These are phyloP conservation scores for Astreopora myriophthalma DNA, from an alignment of 64 coral and sea anemone genomes.

Conservation along the genomic window DNA sequence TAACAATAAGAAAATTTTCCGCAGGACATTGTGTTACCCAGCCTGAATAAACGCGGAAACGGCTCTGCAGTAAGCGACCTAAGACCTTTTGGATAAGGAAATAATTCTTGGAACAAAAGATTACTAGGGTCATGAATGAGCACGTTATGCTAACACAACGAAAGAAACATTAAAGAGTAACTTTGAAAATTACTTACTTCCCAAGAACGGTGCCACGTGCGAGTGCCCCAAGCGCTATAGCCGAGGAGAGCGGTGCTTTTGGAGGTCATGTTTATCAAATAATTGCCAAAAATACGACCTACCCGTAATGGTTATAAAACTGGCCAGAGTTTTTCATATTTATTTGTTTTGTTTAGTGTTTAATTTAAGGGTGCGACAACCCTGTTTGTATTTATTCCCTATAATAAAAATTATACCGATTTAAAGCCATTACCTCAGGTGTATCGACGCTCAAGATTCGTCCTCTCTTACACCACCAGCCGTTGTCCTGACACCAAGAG, in stretches of 20 bases:
- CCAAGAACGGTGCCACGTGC: neutral
- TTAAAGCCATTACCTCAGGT: conserved; percentile 69
- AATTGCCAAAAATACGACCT: neutral
- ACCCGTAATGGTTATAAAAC: too few species aligned
- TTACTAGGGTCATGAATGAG: neutral
- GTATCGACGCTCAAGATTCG: conserved; percentile 74
- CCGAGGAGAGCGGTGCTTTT: too few species aligned
- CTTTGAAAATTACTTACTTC: neutral
- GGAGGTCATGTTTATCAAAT: too few species aligned
- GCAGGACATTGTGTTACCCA: too few species aligned
- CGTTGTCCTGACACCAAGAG: conserved; percentile 87
- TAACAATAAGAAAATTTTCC: too few species aligned
- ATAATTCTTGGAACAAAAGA: neutral
- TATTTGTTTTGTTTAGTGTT: too few species aligned
- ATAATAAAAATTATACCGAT: too few species aligned
- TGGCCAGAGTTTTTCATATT: too few species aligned
- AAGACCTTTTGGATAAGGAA: neutral
- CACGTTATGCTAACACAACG: neutral
- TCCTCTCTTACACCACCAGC: conserved; percentile 78
- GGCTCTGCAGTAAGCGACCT: neutral
- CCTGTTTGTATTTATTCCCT: too few species aligned
- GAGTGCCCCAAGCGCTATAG: too few species aligned
- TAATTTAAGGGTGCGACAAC: too few species aligned
- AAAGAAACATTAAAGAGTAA: neutral
- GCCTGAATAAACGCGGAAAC: neutral